phyloP scores from a whole-genome alignment of 2,113 vertebrate species.

The Limanda limanda region DNA sequence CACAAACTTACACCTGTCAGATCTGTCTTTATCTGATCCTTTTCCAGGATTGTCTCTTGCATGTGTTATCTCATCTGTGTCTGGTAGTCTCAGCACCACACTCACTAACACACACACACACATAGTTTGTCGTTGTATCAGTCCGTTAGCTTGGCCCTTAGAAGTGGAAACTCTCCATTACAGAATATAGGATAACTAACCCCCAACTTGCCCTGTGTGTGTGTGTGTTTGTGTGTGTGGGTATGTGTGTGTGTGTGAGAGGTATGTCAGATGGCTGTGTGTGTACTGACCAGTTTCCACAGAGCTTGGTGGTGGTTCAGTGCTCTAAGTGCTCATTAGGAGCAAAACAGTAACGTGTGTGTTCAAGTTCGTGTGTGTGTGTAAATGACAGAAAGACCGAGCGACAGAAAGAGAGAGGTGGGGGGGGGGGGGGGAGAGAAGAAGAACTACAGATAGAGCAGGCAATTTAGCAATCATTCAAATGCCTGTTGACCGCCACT shows the following conservation, averaged over 20 bases:
- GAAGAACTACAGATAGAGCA: not conserved
- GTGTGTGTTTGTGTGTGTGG: not conserved
- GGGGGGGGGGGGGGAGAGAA: not conserved
- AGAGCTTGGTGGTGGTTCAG: constrained; percentile 18
- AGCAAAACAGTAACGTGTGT: constrained; percentile 1
- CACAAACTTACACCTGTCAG: not conserved
- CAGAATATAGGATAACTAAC: not conserved
- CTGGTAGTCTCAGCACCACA: not conserved
- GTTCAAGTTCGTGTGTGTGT: not conserved
- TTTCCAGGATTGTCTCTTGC: not conserved
- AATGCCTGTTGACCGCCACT: constrained; percentile 22
- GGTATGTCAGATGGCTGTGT: constrained; percentile 1
- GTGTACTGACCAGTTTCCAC: constrained; percentile 25
- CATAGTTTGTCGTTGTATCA: not conserved
- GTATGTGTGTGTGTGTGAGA: not conserved
- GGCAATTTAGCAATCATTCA: constrained; percentile 44
- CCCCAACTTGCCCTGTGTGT: not conserved
- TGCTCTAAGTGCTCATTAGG: constrained; percentile 41
- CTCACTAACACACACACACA: not conserved
- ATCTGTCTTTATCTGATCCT: too few relatives aligned
- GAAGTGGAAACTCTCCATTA: not conserved
- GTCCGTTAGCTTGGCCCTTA: too few relatives aligned
- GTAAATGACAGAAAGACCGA: not conserved
- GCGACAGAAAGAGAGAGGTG: not conserved
- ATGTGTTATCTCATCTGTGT: not conserved